Conservation (phyloP, 2,888 invertebrate genomes). For the Apotomis betuletana region DNA sequence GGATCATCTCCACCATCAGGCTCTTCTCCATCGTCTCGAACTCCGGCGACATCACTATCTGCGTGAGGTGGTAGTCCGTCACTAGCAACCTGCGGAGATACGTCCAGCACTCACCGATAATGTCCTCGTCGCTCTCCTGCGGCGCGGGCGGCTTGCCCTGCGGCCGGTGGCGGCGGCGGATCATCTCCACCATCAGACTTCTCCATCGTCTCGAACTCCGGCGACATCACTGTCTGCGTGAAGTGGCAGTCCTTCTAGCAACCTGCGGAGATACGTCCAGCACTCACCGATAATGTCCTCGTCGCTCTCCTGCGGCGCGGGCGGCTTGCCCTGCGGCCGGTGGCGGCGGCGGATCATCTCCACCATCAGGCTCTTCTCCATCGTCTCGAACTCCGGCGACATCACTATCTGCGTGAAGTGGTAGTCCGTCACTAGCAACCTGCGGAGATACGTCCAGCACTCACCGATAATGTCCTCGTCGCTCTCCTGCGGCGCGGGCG, state of each 20-base stretch:
- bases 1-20: constrained; percentile 95
- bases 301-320: constrained; percentile 72
- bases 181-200: constrained; percentile 96
- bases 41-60: constrained; percentile 87
- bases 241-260: neutral
- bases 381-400: constrained; percentile 86
- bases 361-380: constrained; percentile 94
- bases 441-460: neutral
- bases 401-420: constrained; percentile 68
- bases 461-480: constrained; percentile 75
- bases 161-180: constrained; percentile 91
- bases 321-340: constrained; percentile 85
- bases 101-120: constrained; percentile 53
- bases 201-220: constrained; percentile 87
- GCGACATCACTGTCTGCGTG: constrained; percentile 83
- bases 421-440: neutral
- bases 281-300: constrained; percentile 67
- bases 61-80: neutral
- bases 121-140: constrained; percentile 78
- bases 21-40: constrained; percentile 88
- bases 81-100: too few species aligned
- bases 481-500: constrained; percentile 64
- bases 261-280: too few species aligned
- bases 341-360: constrained; percentile 94
- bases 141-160: constrained; percentile 76